Evolutionary conservation across 1,140 invertebrate species (phyloP), one percentile per base, ranked within the genome.

Genomic region (Leguminivora glycinivorella): DNA sequence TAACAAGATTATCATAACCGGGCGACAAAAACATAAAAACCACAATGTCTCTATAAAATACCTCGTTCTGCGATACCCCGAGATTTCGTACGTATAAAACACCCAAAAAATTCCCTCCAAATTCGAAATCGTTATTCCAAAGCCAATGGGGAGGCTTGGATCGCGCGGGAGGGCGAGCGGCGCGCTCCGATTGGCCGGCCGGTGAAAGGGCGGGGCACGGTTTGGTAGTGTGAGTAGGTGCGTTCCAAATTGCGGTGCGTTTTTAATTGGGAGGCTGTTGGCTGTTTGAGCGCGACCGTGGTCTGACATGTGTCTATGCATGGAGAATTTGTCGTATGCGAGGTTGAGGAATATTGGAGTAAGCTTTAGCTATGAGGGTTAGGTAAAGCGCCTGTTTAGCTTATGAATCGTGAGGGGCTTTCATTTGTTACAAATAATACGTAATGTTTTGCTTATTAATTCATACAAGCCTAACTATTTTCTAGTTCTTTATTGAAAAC

Each of bases 31-130:
- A 85, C 83, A 88, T 88, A 88, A 87, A 86, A 88, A 85, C 82
- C 82, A 75, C 82, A 80, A 79, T 84, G 69, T 71, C 75, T 76
- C 81, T 79, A 84, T 85, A 88, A 85, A 85, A 79, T 83, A 87
- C 82, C 77, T 79, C 74, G 81, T 84, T 85, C 86, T 87, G 82
- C 81, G 81, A 73, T 26, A 60, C 75, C 70, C 72, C 76, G 84
- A 84, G 86, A 84, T 85, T 83, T 84, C 80, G 47, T 52, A 52
- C 47, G 47, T 52, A 87, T 87, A 84, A 85, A 83, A 82, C 82
- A 83, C 82, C 85, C 84, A 78, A 88, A 89, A 89, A 87, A 84
- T 84, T 87, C 84, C 85, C 84, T 84, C 84, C 83, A 79, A 87
- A 83, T 79, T 78, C 71, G 73, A 81, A 79, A 83, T 84, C 83